Conservation (phyloP, 2,113 vertebrate species). For the Microtus pennsylvanicus region DNA sequence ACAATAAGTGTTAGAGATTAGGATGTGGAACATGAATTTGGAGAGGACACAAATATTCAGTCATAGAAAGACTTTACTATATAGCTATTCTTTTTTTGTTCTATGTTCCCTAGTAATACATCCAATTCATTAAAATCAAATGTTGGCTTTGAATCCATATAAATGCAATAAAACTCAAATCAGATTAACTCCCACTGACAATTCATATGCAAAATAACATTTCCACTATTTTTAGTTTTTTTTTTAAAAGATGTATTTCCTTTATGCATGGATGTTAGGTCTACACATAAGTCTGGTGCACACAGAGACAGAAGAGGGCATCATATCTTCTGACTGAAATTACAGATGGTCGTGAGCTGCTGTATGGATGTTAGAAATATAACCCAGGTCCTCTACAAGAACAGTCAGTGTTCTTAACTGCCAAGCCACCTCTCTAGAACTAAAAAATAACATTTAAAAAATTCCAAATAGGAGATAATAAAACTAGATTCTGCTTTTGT, state of each 20-base stretch:
- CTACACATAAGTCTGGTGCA: not conserved
- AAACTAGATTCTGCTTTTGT: not conserved
- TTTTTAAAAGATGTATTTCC: not conserved
- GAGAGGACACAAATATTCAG: not conserved
- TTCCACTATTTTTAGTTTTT: not conserved
- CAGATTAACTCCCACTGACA: not conserved
- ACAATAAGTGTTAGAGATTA: not conserved
- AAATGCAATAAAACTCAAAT: not conserved
- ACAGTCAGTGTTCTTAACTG: not conserved
- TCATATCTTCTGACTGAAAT: not conserved
- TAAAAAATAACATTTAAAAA: not conserved
- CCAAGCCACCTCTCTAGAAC: not conserved
- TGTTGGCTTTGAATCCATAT: not conserved
- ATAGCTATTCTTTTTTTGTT: not conserved
- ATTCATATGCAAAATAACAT: conserved; percentile 3
- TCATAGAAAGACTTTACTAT: not conserved
- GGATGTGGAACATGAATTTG: not conserved
- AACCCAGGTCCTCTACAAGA: not conserved
- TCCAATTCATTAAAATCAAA: conserved; percentile 30
- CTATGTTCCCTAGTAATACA: not conserved
- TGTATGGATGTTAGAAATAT: not conserved
- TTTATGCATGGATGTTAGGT: not conserved
- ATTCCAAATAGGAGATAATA: conserved; percentile 5
- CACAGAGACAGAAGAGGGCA: not conserved
- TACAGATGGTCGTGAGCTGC: not conserved